phyloP scores from a whole-genome alignment of 2,797 vertebrate genomes.

The Parauchenoglanis punctatus region DNA sequence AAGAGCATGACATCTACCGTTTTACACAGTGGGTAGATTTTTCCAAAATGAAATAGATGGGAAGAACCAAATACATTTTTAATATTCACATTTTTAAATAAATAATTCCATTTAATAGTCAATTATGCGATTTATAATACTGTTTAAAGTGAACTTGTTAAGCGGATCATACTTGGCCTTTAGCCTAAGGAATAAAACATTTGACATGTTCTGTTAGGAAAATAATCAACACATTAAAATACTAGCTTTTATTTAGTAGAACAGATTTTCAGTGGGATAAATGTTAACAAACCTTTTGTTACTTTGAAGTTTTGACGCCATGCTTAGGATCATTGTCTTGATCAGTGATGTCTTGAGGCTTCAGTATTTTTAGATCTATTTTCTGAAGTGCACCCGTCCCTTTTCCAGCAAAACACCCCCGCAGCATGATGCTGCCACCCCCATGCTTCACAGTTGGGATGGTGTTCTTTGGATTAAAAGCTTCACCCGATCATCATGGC shows the following conservation, averaged over 20 bases:
- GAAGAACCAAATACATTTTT: neutral
- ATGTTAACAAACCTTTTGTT: neutral
- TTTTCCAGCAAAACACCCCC: neutral
- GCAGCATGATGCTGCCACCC: neutral
- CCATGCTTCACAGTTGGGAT: neutral
- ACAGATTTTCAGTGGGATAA: neutral
- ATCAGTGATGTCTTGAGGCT: neutral
- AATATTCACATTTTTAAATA: neutral
- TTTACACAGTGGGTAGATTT: neutral
- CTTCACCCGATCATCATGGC: neutral
- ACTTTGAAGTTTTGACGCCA: neutral
- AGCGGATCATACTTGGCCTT: neutral
- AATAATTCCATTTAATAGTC: neutral
- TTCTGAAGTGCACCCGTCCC: neutral
- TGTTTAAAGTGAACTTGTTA: neutral
- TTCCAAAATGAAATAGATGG: neutral
- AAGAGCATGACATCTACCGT: conserved; percentile 57
- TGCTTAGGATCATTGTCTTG: neutral
- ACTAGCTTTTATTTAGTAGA: neutral
- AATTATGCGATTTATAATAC: neutral
- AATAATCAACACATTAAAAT: neutral
- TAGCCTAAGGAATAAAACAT: neutral
- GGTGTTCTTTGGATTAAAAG: neutral
- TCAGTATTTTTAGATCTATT: neutral
- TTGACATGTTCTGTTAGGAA: neutral